Percentiles rank a stretch among this genome's conserved stretches.
Conservation (phyloP, 2,113 vertebrate genomes). For the Lipotes vexillifer region DNA sequence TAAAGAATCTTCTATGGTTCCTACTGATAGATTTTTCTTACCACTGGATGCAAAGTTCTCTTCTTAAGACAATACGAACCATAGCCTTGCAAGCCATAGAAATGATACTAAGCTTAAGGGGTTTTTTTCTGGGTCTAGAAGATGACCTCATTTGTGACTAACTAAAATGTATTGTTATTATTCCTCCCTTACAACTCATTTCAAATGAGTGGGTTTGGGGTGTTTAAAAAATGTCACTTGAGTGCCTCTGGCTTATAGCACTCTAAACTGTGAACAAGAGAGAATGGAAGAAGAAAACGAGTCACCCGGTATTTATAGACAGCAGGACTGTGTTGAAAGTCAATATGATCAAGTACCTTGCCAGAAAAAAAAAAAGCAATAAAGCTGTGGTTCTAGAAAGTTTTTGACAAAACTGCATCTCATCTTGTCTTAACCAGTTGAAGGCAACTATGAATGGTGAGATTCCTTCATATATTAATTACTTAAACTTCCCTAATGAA, state of each 20-base stretch:
- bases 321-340: conserved; percentile 49
- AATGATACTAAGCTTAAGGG: background rate
- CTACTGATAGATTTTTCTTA: background rate
- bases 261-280: conserved; percentile 44
- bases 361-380: conserved; percentile 61
- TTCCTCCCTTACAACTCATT: conserved; percentile 12
- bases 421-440: conserved; percentile 80
- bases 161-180: background rate
- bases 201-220: background rate
- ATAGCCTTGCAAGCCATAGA: background rate
- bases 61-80: background rate
- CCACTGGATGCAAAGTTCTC: background rate
- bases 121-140: background rate
- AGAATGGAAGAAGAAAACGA: conserved; percentile 56
- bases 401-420: conserved; percentile 38
- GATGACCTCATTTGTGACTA: background rate
- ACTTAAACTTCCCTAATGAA: conserved; percentile 78
- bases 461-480: conserved; percentile 80
- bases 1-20: background rate
- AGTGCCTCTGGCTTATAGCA: conserved; percentile 29
- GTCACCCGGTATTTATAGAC: conserved; percentile 62
- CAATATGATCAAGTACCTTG: conserved; percentile 51
- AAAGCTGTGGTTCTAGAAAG: conserved; percentile 31
- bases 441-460: conserved; percentile 71
- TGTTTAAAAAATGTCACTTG: background rate